phyloP scores from a whole-genome alignment of 2,797 vertebrate species.

The Antennarius maculatus region DNA sequence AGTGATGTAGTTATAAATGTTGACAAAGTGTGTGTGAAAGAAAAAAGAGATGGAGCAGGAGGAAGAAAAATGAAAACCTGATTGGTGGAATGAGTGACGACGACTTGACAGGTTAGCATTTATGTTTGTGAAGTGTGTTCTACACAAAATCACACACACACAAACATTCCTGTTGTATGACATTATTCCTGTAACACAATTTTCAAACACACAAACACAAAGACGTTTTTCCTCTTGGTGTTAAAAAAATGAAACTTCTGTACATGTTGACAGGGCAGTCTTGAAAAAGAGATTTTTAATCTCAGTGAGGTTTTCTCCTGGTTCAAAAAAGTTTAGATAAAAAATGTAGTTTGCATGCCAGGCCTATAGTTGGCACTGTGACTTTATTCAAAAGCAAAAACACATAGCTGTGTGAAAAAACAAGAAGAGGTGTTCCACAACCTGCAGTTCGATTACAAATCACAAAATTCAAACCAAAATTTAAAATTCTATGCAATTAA shows the following conservation, averaged over 20 bases:
- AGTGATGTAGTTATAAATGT: slow-evolving; percentile 19
- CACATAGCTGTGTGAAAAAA: background rate
- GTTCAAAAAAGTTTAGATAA: background rate
- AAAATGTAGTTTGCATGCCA: no score
- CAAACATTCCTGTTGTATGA: slow-evolving; percentile 6
- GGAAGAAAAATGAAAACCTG: background rate
- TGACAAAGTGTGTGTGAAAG: slow-evolving; percentile 13
- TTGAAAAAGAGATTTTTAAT: no score
- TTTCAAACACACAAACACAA: no score
- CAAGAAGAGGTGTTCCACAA: background rate
- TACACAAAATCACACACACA: slow-evolving; percentile 18
- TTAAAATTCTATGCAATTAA: no score
- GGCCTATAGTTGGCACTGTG: no score
- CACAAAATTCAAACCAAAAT: no score
- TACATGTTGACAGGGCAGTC: no score
- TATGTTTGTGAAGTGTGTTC: slow-evolving; percentile 7
- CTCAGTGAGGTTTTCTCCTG: background rate
- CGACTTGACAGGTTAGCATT: background rate
- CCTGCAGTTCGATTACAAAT: no score
- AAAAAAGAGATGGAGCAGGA: background rate
- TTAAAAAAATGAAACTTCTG: no score
- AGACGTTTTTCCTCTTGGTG: no score
- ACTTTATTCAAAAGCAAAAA: no score
- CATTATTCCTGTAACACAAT: slow-evolving; percentile 8
- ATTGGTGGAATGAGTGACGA: background rate